Evolutionary conservation across 2,888 invertebrate species (phyloP), one percentile per base, ranked within the genome.

Genomic region (Callosobruchus maculatus): DNA sequence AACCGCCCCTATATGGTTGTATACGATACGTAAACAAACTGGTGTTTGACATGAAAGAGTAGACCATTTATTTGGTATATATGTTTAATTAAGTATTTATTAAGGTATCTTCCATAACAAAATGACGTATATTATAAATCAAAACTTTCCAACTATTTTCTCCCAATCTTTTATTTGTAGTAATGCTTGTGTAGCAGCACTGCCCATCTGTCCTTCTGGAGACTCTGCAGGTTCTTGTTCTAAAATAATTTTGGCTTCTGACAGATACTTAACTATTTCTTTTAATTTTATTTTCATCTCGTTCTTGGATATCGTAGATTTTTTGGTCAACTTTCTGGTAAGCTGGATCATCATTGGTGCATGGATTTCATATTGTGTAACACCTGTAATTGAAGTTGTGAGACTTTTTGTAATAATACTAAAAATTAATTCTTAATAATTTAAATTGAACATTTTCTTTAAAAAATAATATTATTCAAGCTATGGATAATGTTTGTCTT

Each of bases 351-450:
- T 92, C 18, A 95, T 88, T 0, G 95, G 95, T 0, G 95, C 95
- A 83, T 96, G 96, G 13, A 96, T 88, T 84, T 96, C 96, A 82
- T 96, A 96, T 81, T 96, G 85, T 20, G 95, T 93, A 72, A 95
- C 92, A 21, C 94, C 94, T 93, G 84, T 0, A 87, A 72, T n/a
- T n/a, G n/a, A n/a, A n/a, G n/a, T n/a, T n/a, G n/a, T n/a, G n/a
- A n/a, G n/a, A n/a, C n/a, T n/a, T n/a, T n/a, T n/a, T n/a, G n/a
- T n/a, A n/a, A n/a, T n/a, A n/a, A n/a, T n/a, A n/a, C n/a, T n/a
- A n/a, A n/a, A n/a, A n/a, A n/a, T n/a, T n/a, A n/a, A n/a, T n/a
- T n/a, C n/a, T n/a, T n/a, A n/a, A n/a, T n/a, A n/a, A n/a, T n/a
- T n/a, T n/a, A n/a, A n/a, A n/a, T n/a, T n/a, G n/a, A n/a, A n/a